Conservation (phyloP, 1,140 invertebrate genomes). For the Druon quercuslanigerum region DNA sequence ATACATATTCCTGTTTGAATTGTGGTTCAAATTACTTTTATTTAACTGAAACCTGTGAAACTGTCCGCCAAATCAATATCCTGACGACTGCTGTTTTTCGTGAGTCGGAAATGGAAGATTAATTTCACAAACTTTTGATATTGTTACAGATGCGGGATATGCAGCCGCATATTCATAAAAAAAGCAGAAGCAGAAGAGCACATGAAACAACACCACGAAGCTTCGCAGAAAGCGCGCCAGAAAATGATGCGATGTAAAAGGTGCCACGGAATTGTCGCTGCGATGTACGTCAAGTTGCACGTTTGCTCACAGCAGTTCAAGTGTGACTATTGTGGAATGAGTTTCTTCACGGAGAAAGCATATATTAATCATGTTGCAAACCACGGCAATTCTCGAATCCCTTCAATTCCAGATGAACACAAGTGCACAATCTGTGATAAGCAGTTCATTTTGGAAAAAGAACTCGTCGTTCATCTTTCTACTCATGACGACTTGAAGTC, state of each 20-base stretch:
- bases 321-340: conserved; percentile 38
- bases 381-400: neutral
- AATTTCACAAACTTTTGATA: neutral
- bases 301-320: conserved; percentile 55
- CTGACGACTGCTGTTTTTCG: no score
- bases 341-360: neutral
- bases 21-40: no score
- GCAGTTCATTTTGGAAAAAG: conserved; percentile 55
- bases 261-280: conserved; percentile 70
- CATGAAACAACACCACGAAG: conserved; percentile 52
- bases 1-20: no score
- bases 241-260: conserved; percentile 69
- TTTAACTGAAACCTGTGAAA: no score
- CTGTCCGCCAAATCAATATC: no score
- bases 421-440: conserved; percentile 62
- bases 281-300: conserved; percentile 64
- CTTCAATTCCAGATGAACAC: conserved; percentile 25
- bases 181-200: conserved; percentile 61
- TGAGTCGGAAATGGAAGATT: neutral
- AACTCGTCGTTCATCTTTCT: conserved; percentile 54
- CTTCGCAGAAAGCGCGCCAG: neutral
- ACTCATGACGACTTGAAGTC: conserved; percentile 51
- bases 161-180: conserved; percentile 56
- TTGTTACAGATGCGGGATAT: conserved; percentile 61
- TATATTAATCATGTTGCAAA: neutral